Evolutionary conservation across 2,113 vertebrate species (phyloP).

Genomic region (Henicopernis longicauda): DNA sequence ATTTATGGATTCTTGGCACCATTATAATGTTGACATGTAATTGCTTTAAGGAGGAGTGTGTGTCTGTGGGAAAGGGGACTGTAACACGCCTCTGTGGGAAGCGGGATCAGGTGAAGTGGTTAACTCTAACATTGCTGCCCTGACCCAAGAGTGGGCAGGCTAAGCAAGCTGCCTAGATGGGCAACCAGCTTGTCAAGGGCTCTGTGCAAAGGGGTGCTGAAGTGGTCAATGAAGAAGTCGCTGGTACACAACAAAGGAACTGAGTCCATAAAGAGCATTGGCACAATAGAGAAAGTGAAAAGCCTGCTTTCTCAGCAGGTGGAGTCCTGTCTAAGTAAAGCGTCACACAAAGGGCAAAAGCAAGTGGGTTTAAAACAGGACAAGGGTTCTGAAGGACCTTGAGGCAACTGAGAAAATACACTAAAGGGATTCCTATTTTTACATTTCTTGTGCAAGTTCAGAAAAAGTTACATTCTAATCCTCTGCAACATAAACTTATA

Average conservation of each 20-base stretch:
- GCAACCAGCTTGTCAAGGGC: background rate
- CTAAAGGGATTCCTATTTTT: background rate
- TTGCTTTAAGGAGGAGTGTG: background rate
- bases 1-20: conserved; percentile 16
- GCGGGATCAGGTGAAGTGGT: background rate
- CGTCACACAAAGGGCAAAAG: background rate
- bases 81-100: background rate
- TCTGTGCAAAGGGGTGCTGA: background rate
- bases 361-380: background rate
- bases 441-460: background rate
- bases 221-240: background rate
- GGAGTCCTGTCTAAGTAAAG: background rate
- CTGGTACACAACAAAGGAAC: background rate
- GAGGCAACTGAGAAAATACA: background rate
- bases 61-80: background rate
- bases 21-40: background rate
- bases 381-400: background rate
- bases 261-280: fast-evolving
- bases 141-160: fast-evolving
- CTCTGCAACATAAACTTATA: background rate
- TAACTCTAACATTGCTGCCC: background rate
- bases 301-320: background rate
- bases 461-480: background rate
- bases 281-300: background rate
- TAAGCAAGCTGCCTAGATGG: background rate